Conservation (phyloP, 2,797 vertebrate species). For the Myotis daubentonii region DNA sequence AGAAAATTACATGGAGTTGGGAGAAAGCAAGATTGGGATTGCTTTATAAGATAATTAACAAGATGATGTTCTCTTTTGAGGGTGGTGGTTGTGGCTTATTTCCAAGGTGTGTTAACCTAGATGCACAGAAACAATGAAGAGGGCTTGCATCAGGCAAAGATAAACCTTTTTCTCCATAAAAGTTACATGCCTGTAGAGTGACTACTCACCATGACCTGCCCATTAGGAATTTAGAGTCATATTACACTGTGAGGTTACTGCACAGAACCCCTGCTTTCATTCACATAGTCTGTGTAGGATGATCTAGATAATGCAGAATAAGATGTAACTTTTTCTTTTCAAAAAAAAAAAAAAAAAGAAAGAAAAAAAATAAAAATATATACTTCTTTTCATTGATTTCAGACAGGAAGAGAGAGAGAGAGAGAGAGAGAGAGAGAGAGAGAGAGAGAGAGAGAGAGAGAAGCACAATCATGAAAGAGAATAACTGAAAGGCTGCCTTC, state of each 20-base stretch:
- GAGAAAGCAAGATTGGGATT: neutral
- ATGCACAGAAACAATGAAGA: neutral
- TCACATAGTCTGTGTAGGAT: neutral
- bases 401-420: too few relatives aligned
- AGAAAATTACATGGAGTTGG: neutral
- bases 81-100: neutral
- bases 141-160: neutral
- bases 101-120: neutral
- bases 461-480: too few relatives aligned
- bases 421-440: too few relatives aligned
- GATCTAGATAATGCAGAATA: neutral
- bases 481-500: too few relatives aligned
- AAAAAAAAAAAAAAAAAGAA: neutral
- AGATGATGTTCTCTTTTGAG: neutral
- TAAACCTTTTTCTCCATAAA: neutral
- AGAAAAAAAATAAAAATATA: too few relatives aligned
- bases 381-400: too few relatives aligned
- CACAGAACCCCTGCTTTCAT: too few relatives aligned
- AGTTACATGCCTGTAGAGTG: neutral
- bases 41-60: neutral
- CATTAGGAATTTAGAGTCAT: neutral
- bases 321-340: neutral
- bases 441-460: too few relatives aligned
- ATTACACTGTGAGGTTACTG: neutral
- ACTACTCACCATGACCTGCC: neutral